Base-by-base conservation (phyloP, 2,888 invertebrate genomes). In the Mesorhabditis belari region DNA sequence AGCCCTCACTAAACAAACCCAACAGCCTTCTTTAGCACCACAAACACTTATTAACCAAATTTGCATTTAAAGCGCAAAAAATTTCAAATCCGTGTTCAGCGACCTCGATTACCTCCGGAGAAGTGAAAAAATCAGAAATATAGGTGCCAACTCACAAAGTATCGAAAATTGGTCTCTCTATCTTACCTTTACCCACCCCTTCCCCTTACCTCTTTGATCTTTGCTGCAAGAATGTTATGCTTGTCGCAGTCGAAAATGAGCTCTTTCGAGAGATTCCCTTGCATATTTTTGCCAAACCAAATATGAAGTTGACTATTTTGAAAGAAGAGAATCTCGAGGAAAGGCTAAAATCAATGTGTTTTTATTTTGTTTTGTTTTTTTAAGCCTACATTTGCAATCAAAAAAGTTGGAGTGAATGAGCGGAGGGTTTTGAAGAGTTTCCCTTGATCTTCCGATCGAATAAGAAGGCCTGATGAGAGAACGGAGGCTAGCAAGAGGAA, bases 141-240 rank as follows among this genome's bases (percentile, higher is more conserved):
- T n/a, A n/a, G n/a, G n/a, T n/a, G n/a, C n/a, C n/a, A n/a, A n/a
- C n/a, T n/a, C n/a, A n/a, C n/a, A n/a, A n/a, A n/a, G n/a, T n/a
- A n/a, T n/a, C n/a, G n/a, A n/a, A n/a, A n/a, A n/a, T n/a, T n/a
- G n/a, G n/a, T n/a, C n/a, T n/a, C n/a, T n/a, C n/a, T n/a, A n/a
- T n/a, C n/a, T n/a, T n/a, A n/a, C n/a, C n/a, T n/a, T n/a, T n/a
- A n/a, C n/a, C n/a, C n/a, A n/a, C n/a, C n/a, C n/a, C n/a, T n/a
- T n/a, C n/a, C n/a, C n/a, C 44, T 35, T 9, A 61, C 65, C 60
- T 65, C 65, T 24, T 55, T 63, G 50, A 66, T 63, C 59, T 58
- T 60, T 52, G 29, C 60, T 2, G 61, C 63, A 1, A 66, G 50
- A 19, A 66, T 19, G 9, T 56, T 54, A 2, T 29, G 49, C 44